phyloP scores from a whole-genome alignment of 2,797 vertebrate genomes.

The Acipenser ruthenus region DNA sequence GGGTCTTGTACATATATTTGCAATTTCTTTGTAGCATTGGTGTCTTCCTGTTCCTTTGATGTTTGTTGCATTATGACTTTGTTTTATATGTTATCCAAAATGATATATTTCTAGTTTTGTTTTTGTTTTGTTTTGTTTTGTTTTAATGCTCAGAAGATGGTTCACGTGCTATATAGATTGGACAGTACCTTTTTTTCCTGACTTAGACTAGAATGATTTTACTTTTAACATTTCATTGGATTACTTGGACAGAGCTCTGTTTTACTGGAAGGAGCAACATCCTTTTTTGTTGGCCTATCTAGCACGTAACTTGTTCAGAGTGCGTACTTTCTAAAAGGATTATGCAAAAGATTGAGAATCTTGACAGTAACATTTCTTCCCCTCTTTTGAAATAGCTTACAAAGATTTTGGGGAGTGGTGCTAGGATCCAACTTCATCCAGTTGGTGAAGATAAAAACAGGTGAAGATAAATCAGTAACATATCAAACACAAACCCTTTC shows the following conservation, averaged over 20 bases:
- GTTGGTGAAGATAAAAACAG: neutral
- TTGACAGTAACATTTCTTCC: slow-evolving; percentile 39
- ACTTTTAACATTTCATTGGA: slow-evolving; percentile 60
- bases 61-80: slow-evolving; percentile 77
- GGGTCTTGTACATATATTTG: slow-evolving; percentile 98
- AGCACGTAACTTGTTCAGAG: slow-evolving; percentile 59
- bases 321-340: slow-evolving; percentile 55
- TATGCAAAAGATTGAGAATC: slow-evolving; percentile 70
- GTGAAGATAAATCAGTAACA: neutral
- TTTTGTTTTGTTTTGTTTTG: slow-evolving; percentile 29
- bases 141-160: slow-evolving; percentile 63
- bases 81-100: slow-evolving; percentile 79
- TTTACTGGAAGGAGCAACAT: slow-evolving; percentile 69
- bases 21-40: slow-evolving; percentile 96
- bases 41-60: slow-evolving; percentile 84
- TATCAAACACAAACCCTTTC: too few species aligned
- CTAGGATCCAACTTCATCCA: slow-evolving; percentile 23
- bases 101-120: slow-evolving; percentile 50
- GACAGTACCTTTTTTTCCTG: slow-evolving; percentile 61
- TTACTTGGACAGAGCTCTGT: slow-evolving; percentile 73
- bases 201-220: slow-evolving; percentile 58
- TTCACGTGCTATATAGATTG: slow-evolving; percentile 56
- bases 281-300: slow-evolving; percentile 63
- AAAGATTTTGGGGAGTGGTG: slow-evolving; percentile 23
- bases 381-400: slow-evolving; percentile 25